Conservation (phyloP, 2,888 invertebrate genomes). For the Glaucopsyche alexis region DNA sequence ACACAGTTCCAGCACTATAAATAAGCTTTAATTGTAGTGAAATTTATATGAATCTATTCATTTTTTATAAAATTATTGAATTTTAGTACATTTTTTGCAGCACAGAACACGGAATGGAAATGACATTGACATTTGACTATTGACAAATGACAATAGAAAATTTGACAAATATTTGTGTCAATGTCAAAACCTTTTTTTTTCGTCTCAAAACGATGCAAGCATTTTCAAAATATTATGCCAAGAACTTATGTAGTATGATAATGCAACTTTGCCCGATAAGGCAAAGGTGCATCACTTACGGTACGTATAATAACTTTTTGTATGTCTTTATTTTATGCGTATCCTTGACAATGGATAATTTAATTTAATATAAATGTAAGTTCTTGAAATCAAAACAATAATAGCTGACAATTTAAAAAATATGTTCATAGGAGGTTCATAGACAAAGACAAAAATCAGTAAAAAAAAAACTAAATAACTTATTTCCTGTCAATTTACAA, state of each 20-base stretch:
- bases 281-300: no score
- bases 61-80: neutral
- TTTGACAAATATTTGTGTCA: neutral
- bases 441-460: neutral
- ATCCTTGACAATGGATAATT: no score
- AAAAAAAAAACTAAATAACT: neutral
- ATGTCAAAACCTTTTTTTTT: neutral
- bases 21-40: neutral
- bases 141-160: neutral
- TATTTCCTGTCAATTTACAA: neutral
- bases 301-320: no score
- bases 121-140: neutral
- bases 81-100: neutral
- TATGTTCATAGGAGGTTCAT: no score
- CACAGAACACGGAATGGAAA: neutral
- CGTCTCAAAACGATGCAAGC: neutral
- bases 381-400: no score
- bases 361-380: no score
- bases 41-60: neutral
- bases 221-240: no score
- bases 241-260: no score
- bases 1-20: neutral
- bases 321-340: no score
- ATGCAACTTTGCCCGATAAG: no score
- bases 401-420: neutral